Evolutionary conservation across 2,888 invertebrate species (phyloP), one percentile per base, ranked within the genome.

Genomic region (Drosophila subsilvestris): DNA sequence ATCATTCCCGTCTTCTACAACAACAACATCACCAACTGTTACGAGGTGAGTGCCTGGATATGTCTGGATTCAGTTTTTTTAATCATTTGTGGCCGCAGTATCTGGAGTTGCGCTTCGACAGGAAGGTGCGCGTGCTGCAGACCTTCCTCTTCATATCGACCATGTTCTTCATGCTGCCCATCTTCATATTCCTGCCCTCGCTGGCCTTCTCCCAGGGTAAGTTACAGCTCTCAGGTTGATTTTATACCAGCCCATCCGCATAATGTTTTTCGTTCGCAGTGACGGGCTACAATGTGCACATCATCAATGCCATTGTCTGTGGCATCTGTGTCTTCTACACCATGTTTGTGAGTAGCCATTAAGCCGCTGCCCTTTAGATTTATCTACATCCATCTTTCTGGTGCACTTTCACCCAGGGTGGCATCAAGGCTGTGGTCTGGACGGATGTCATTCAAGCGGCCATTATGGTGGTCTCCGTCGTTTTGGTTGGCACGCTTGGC

Each of bases 301-400:
- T 93, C 1, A 93, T 94, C 25, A 93, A 94, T 58, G 74, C 92
- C 1, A 90, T 94, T 7, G 93, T 94, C 4, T 93, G 93, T 51
- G 74, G 92, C 14, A 93, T 94, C 17, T 94, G 94, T 80, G 93
- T 93, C 14, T 93, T 94, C 82, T 94, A 94, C 86, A 94, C 94
- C 0, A 93, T 94, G 81, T 82, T 94, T 80, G 94, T 94, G 90
- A 92, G 93, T 92, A 32, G 5, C 10, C n/a, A 14, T 1, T 9
- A 47, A 2, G 10, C 0, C 0, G 45, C 25, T 29, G 0, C 22
- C 10, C n/a, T 22, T 12, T 22, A 10, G n/a, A 12, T 27, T 10
- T 5, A 27, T n/a, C n/a, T 27, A 5, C 12, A 27, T 20, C n/a
- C 14, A 6, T 8, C 9, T 42, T 43, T 25, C 6, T 22, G 22